These are phyloP conservation scores for Acronicta psi DNA, from an alignment of 2,888 invertebrate genomes.

Conservation along the genomic window DNA sequence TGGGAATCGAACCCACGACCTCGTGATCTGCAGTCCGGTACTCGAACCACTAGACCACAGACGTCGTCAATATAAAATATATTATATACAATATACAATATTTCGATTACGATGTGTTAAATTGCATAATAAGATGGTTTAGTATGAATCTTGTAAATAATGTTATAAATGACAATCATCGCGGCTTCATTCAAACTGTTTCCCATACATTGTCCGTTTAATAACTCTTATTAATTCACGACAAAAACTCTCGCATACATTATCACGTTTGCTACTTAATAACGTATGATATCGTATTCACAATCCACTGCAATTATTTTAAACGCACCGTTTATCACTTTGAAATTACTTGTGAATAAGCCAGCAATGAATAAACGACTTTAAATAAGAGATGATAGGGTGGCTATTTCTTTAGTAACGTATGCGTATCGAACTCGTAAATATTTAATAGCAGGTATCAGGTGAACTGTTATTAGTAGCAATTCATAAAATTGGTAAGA, in stretches of 20 bases:
- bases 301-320: slow-evolving; percentile 37
- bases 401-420: not conserved
- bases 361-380: slow-evolving; percentile 12
- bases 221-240: not conserved
- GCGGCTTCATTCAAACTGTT: slow-evolving; percentile 15
- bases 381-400: not conserved
- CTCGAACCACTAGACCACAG: no score
- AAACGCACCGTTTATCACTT: slow-evolving; percentile 41
- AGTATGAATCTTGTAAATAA: slow-evolving; percentile 18
- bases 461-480: slow-evolving; percentile 17
- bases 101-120: no score
- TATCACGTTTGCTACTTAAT: slow-evolving; percentile 17
- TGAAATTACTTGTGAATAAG: not conserved
- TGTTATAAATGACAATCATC: slow-evolving; percentile 7
- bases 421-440: not conserved
- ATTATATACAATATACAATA: no score
- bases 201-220: slow-evolving; percentile 19
- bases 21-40: no score
- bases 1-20: no score
- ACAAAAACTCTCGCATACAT: slow-evolving; percentile 14
- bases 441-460: slow-evolving; percentile 31
- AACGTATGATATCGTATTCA: slow-evolving; percentile 31
- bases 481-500: slow-evolving; percentile 11
- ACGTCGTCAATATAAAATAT: no score
- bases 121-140: no score